Conservation (phyloP, 2,113 vertebrate genomes). For the Muntiacus reevesi region DNA sequence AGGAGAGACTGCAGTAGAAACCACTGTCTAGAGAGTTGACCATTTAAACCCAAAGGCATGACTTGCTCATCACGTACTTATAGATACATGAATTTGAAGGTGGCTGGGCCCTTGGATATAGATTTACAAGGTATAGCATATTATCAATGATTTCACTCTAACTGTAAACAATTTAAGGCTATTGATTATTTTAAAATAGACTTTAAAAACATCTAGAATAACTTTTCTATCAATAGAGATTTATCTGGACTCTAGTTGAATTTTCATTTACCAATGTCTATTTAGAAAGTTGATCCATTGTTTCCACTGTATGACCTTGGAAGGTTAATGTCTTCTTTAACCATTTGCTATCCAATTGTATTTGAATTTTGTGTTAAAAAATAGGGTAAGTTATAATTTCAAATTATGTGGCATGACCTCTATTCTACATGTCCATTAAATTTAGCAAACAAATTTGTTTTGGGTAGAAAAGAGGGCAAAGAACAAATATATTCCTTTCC, state of each 20-base stretch:
- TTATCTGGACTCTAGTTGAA: neutral
- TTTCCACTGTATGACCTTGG: neutral
- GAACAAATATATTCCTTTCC: neutral
- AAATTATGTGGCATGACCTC: neutral
- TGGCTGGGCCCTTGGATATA: neutral
- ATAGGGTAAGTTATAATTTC: neutral
- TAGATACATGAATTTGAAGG: neutral
- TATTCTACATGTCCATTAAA: neutral
- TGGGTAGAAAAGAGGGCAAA: neutral
- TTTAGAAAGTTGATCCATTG: neutral
- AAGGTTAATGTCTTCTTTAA: neutral
- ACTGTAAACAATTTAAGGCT: neutral
- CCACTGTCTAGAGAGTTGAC: neutral
- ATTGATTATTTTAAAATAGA: neutral
- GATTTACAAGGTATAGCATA: neutral
- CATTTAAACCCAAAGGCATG: neutral
- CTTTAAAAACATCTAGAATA: neutral
- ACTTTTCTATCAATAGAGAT: neutral
- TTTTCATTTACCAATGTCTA: neutral
- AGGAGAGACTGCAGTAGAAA: neutral
- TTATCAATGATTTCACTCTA: neutral
- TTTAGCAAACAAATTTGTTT: neutral
- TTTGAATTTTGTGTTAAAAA: neutral
- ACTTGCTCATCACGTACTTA: neutral
- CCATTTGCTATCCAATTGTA: neutral